Evolutionary conservation across 2,113 vertebrate species (phyloP), one percentile per base, ranked within the genome.

Genomic region (Thalassarche chlororhynchos): DNA sequence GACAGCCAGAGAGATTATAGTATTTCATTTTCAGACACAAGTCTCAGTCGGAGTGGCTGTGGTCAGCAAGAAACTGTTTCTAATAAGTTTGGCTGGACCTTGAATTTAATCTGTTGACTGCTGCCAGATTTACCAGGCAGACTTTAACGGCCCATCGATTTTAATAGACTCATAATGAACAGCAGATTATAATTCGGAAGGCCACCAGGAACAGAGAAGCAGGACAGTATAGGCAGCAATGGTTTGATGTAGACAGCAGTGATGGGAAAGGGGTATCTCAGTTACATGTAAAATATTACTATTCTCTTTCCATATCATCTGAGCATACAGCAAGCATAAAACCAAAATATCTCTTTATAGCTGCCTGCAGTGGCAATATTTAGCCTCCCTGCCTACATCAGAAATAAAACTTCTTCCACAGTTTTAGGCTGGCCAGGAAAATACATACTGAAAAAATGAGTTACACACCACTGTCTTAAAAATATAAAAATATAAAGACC

Each of bases 1-100:
- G 89, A 93, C 94, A 95, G 93, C 70, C 89, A 83, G 76, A 79
- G 62, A 80, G 75, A 96, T 95, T 78, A 85, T 87, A 83, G 26
- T 70, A 83, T 93, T 96, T 94, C 54, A 77, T 94, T 95, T 88
- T 66, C 91, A 80, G 70, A 79, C 66, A 66, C 18, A 58, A 85
- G 58, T 38, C 91, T 93, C 58, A 29, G 66, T n/a, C 0, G 0
- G 61, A 83, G 54, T 44, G 81, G n/a, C 77, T 94, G 84, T 74
- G 91, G 96, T 96, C 96, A 96, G 94, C 78, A 94, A 95, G 84
- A 89, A 96, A 83, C 38, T 83, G 46, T 85, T 93, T 80, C 81
- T 85, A 70, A 70, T 52, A 61, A 5, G 10, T 97, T 94, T 90
- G 81, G 38, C 74, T 80, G 87, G 87, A 94, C 87, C 66, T 92